Conservation (phyloP, 2,113 vertebrate genomes). For the Piaya cayana region DNA sequence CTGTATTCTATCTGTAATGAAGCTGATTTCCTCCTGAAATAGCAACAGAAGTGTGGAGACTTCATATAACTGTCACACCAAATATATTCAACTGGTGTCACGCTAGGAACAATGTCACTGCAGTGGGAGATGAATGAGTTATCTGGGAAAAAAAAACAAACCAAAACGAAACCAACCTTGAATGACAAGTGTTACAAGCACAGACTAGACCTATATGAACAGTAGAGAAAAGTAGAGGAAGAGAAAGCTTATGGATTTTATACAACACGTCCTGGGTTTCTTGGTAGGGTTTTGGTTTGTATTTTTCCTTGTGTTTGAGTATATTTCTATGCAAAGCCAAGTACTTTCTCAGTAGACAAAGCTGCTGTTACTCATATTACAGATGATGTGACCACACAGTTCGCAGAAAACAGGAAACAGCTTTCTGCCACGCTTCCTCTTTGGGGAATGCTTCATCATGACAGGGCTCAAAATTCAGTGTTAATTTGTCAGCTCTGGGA, state of each 20-base stretch:
- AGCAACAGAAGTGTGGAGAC: neutral
- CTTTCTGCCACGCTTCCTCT: slow-evolving; percentile 9
- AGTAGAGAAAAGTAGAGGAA: neutral
- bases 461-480: neutral
- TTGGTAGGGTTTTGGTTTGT: neutral
- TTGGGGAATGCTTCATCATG: neutral
- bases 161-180: too few species aligned
- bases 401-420: slow-evolving; percentile 34
- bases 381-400: neutral
- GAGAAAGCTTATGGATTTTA: neutral
- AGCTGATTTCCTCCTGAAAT: neutral
- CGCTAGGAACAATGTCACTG: accelerated
- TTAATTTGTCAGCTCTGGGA: neutral
- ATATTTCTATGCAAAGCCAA: neutral
- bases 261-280: accelerated
- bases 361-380: neutral
- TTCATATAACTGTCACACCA: accelerated
- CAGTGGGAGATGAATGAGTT: neutral
- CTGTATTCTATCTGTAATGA: neutral
- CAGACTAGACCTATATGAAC: neutral
- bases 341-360: neutral
- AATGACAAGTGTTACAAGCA: neutral
- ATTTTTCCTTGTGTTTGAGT: neutral
- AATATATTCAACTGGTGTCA: neutral
- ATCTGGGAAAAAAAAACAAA: accelerated